Percentiles rank a stretch among this genome's conserved stretches.
These are phyloP conservation scores for Crocuta crocuta DNA, from an alignment of 2,113 vertebrate genomes.

Conservation along the genomic window DNA sequence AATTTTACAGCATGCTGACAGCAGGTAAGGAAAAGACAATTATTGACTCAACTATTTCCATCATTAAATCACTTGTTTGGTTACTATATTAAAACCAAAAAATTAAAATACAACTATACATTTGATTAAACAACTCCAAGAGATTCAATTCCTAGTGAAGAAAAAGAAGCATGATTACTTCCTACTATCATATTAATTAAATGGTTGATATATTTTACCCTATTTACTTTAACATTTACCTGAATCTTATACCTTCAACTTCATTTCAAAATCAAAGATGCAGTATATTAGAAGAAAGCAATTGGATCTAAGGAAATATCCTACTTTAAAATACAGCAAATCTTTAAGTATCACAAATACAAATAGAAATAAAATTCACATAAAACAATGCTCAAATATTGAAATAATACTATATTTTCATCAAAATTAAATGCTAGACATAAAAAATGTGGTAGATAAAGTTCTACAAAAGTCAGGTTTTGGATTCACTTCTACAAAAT, in stretches of 20 bases:
- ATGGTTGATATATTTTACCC: not conserved
- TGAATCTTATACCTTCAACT: not conserved
- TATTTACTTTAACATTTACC: not conserved
- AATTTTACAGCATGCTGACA: constrained; percentile 1
- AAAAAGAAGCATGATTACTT: not conserved
- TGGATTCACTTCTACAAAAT: not conserved
- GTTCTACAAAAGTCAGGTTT: not conserved
- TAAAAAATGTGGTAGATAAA: not conserved
- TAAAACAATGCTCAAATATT: constrained; percentile 25
- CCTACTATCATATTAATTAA: not conserved
- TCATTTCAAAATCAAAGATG: constrained; percentile 45
- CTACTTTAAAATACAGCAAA: not conserved
- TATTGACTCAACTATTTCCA: not conserved
- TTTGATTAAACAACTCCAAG: not conserved
- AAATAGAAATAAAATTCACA: not conserved
- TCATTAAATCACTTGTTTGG: not conserved
- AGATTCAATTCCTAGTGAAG: not conserved
- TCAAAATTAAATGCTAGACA: not conserved
- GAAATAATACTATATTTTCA: not conserved
- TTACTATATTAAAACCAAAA: not conserved
- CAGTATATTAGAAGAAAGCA: not conserved
- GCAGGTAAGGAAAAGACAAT: not conserved
- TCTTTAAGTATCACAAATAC: constrained; percentile 3
- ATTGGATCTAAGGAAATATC: not conserved
- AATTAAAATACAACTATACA: not conserved